phyloP scores from a whole-genome alignment of 1,140 invertebrate genomes.

The Drosophila simulans region DNA sequence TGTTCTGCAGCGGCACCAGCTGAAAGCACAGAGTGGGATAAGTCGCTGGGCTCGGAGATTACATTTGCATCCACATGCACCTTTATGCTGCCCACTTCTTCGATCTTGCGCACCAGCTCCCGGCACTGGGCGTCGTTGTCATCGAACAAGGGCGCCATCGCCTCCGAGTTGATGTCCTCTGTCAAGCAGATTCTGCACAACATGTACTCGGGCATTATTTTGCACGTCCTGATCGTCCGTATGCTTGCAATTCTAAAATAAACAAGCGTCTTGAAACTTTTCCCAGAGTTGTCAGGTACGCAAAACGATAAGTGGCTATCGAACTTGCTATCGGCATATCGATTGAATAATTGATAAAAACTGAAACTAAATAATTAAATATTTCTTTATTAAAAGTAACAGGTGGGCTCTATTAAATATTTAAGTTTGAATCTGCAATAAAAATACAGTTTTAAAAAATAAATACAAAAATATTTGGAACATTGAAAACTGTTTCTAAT shows the following conservation, averaged over 20 bases:
- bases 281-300: constrained; percentile 20
- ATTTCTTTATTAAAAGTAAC: not conserved
- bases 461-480: not conserved
- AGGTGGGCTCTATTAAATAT: too few species aligned
- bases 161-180: constrained; percentile 63
- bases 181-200: constrained; percentile 76
- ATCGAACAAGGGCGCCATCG: constrained; percentile 73
- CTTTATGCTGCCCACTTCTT: constrained; percentile 76
- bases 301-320: constrained; percentile 4
- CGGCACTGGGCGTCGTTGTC: constrained; percentile 57
- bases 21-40: constrained; percentile 20
- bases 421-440: not conserved
- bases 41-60: not conserved
- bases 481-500: not conserved
- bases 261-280: constrained; percentile 43
- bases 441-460: not conserved
- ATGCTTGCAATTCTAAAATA: constrained; percentile 25
- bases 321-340: not conserved
- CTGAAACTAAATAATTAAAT: too few species aligned
- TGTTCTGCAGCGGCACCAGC: constrained; percentile 73
- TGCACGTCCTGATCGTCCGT: constrained; percentile 1
- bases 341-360: not conserved
- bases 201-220: constrained; percentile 72
- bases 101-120: constrained; percentile 71
- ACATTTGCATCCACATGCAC: constrained; percentile 31